A percentile compares a stretch with the other conserved stretches of the same genome.
Conservation (phyloP, 2,113 vertebrate genomes). For the Galemys pyrenaicus region DNA sequence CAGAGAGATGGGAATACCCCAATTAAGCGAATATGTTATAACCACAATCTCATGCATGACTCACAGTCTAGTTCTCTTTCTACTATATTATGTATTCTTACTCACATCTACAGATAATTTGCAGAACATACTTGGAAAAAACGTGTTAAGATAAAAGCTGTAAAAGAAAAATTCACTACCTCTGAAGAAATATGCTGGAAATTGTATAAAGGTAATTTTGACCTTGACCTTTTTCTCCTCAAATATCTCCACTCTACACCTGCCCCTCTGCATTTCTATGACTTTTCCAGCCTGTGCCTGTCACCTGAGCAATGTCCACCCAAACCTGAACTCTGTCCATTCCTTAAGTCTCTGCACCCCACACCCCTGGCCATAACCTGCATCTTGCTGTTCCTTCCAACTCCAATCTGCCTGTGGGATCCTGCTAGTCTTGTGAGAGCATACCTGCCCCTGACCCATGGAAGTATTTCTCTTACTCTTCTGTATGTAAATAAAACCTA, state of each 20-base stretch:
- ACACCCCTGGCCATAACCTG: not conserved
- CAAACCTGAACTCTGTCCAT: not conserved
- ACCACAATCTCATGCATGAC: not conserved
- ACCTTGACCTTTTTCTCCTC: not conserved
- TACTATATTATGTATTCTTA: not conserved
- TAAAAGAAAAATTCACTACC: not conserved
- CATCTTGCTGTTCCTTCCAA: not conserved
- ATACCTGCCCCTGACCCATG: not conserved
- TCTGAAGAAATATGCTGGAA: not conserved
- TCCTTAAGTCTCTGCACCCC: not conserved
- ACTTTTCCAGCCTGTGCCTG: not conserved
- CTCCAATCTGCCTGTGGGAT: not conserved
- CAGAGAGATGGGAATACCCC: not conserved
- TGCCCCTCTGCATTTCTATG: rapidly evolving
- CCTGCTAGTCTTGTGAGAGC: not conserved
- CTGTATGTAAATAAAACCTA: not conserved
- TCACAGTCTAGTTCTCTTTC: not conserved
- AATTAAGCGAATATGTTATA: not conserved
- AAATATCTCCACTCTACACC: not conserved
- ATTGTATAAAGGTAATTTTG: not conserved
- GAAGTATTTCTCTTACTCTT: not conserved
- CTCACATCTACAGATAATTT: not conserved
- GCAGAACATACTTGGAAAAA: not conserved
- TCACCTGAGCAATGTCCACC: rapidly evolving
- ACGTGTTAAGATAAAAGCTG: not conserved